These are phyloP conservation scores for Aythya fuligula DNA, from an alignment of 2,797 vertebrate species.

Conservation along the genomic window DNA sequence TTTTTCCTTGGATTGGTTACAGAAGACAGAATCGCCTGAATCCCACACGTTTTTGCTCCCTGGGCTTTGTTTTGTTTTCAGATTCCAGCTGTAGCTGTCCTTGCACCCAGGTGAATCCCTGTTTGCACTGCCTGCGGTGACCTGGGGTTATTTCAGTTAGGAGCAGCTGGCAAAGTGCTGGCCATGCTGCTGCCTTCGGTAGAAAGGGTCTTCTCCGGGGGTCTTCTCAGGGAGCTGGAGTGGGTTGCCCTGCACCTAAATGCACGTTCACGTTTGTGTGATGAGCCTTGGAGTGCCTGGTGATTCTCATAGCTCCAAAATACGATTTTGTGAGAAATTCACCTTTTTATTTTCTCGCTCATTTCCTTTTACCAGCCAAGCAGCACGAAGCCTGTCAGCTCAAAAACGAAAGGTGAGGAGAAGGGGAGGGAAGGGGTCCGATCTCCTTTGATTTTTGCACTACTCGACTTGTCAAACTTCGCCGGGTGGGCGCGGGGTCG, in stretches of 20 bases:
- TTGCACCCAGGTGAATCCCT: not conserved
- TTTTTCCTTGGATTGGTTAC: not conserved
- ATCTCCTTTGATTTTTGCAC: not conserved
- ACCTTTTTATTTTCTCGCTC: not conserved
- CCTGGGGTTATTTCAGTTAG: not conserved
- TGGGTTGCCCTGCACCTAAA: not conserved
- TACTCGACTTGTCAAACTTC: too few species aligned
- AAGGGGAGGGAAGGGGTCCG: too few species aligned
- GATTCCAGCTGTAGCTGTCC: not conserved
- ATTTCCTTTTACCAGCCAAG: not conserved
- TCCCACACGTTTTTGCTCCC: not conserved
- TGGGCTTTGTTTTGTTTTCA: not conserved
- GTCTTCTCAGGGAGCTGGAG: too few species aligned
- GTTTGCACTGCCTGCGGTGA: not conserved
- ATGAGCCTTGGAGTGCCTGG: rapidly evolving
- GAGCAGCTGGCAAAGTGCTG: rapidly evolving
- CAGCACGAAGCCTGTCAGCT: too few species aligned
- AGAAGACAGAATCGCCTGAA: not conserved
- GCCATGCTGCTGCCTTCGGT: not conserved
- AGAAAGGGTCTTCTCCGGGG: not conserved
- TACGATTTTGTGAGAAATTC: rapidly evolving
- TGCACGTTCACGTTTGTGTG: not conserved
- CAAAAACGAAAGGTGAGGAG: not conserved
- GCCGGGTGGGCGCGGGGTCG: not conserved
- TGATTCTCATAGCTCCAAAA: not conserved